Base-by-base conservation (phyloP, 2,797 vertebrate genomes). In the Parotocinclus haroldoi region DNA sequence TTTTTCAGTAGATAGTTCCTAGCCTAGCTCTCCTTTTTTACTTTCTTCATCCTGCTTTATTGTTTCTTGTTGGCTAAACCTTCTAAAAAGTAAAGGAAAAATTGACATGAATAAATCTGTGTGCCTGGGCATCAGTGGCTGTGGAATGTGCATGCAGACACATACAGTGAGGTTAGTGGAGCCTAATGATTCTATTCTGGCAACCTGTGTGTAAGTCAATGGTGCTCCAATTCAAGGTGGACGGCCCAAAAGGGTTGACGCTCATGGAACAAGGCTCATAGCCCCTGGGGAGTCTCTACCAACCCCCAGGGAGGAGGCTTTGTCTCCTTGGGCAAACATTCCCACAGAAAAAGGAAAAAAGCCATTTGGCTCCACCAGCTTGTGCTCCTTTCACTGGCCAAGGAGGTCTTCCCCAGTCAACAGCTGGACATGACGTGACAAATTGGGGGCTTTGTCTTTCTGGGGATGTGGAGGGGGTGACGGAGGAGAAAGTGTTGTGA, bases 381-480 rank as follows among this genome's bases (percentile, higher is more conserved):
- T 73, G 70, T 70, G 76, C 74, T 68, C 67, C 74, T 73, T 82
- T 78, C 73, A 78, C 67, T 75, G 73, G 63, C 63, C 50, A 53
- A 76, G 75, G 69, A 71, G 79, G 77, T 76, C 72, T 76, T 69
- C 69, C 72, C 77, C 74, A 80, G 78, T 81, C 80, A 82, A 81
- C 82, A 82, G 80, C 82, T 82, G 82, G 82, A 83, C 82, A 83
- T 82, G 82, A 83, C 80, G 82, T 83, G 82, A 83, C 82, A 83
- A 83, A 83, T 83, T 83, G 82, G 79, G 60, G 80, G 75, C 71
- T 83, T 83, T 83, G 82, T 83, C 80, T 82, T 76, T 80, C 64
- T 76, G 39, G 69, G 11, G 57, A 78, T 53, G 78, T 55, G 66
- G 64, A 61, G 68, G 68, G 66, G 61, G 74, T 66, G 75, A 60